phyloP scores from a whole-genome alignment of 2,797 vertebrate genomes.

The Adrianichthys oophorus region DNA sequence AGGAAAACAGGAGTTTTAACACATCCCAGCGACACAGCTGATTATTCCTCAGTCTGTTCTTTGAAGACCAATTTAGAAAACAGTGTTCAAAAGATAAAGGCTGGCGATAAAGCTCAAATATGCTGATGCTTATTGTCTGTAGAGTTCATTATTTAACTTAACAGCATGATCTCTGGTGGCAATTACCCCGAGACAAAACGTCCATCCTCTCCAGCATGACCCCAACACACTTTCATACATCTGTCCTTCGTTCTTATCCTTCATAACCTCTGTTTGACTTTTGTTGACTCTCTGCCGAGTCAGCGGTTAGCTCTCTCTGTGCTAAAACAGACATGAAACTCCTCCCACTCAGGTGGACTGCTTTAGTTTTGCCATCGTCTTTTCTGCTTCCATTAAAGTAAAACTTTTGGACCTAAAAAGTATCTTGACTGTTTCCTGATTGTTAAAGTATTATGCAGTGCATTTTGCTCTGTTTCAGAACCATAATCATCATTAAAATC shows the following conservation, averaged over 20 bases:
- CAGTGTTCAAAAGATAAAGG: background rate
- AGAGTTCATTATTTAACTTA: constrained; percentile 9
- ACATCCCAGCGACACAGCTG: background rate
- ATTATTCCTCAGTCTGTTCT: background rate
- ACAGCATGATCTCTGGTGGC: constrained; percentile 12
- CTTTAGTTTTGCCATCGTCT: background rate
- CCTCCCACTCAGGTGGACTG: background rate
- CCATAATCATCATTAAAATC: too few species aligned
- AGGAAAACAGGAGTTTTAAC: background rate
- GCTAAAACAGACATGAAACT: constrained; percentile 1
- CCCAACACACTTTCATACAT: constrained; percentile 3
- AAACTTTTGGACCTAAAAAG: too few species aligned
- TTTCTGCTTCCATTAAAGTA: too few species aligned
- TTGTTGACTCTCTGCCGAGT: constrained; percentile 10
- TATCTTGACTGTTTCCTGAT: too few species aligned
- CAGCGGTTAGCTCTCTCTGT: constrained; percentile 14
- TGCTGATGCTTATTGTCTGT: constrained; percentile 8
- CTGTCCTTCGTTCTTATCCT: background rate
- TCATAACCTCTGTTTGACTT: constrained; percentile 25
- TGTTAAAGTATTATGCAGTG: too few species aligned
- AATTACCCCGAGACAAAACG: constrained; percentile 26
- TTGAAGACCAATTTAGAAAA: constrained; percentile 16
- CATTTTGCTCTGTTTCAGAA: too few species aligned
- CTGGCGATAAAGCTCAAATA: constrained; percentile 5
- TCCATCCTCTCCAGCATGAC: constrained; percentile 8